Evolutionary conservation across 2,888 invertebrate genomes (phyloP).

Genomic region (Sarcophaga variegata): DNA sequence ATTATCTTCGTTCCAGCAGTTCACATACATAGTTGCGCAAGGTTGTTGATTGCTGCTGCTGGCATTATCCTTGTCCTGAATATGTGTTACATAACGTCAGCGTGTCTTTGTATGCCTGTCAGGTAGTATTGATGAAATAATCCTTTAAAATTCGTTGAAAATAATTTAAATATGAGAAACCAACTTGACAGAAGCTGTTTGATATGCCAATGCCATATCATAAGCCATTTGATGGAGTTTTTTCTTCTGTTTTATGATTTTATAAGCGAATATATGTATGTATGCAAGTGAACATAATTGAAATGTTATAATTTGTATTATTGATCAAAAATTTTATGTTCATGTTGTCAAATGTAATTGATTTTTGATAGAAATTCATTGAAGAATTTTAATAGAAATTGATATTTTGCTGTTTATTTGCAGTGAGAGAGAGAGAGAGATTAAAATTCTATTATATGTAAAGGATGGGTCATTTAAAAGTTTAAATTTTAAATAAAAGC

Average conservation of each 20-base stretch:
- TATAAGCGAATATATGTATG: background rate
- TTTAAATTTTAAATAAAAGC: too few relatives aligned
- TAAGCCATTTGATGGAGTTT: background rate
- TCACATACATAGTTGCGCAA: background rate
- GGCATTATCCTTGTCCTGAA: slow-evolving; percentile 38
- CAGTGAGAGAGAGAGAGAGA: too few relatives aligned
- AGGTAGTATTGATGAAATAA: slow-evolving; percentile 49
- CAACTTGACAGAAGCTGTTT: background rate
- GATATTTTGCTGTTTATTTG: too few relatives aligned
- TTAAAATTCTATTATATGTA: too few relatives aligned
- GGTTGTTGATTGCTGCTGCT: slow-evolving; percentile 38
- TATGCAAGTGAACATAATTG: too few relatives aligned
- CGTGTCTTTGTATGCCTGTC: slow-evolving; percentile 33
- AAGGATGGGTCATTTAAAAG: too few relatives aligned
- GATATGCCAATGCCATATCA: background rate
- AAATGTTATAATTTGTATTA: too few relatives aligned
- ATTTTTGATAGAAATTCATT: too few relatives aligned
- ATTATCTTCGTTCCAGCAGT: background rate
- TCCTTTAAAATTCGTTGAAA: slow-evolving; percentile 50
- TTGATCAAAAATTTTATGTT: too few relatives aligned
- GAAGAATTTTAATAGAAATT: too few relatives aligned
- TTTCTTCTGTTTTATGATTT: background rate
- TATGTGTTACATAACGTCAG: slow-evolving; percentile 24
- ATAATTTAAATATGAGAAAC: slow-evolving; percentile 47
- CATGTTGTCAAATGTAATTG: too few relatives aligned